A percentile compares a stretch with the other conserved stretches of the same genome.
phyloP scores from a whole-genome alignment of 2,113 vertebrate species.

The Pelmatolapia mariae region DNA sequence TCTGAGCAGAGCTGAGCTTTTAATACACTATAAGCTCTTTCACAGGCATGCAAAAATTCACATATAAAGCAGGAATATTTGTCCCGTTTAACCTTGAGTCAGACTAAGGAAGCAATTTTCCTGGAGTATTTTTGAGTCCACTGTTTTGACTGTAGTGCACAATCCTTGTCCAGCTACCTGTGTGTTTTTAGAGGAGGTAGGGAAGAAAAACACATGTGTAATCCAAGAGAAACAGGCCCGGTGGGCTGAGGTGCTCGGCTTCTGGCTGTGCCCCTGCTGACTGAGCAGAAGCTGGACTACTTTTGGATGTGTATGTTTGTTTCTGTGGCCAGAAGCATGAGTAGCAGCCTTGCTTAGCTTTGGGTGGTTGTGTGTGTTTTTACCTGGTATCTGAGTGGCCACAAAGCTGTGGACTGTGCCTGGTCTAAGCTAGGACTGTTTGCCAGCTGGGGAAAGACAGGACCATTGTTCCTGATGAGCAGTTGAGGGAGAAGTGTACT shows the following conservation, averaged over 20 bases:
- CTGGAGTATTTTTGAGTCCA: conserved; percentile 22
- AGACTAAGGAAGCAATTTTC: conserved; percentile 16
- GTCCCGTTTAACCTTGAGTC: conserved; percentile 3
- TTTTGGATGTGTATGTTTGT: conserved; percentile 14
- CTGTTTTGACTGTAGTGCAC: conserved; percentile 32
- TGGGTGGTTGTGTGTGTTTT: background rate
- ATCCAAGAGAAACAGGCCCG: conserved; percentile 56
- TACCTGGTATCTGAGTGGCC: background rate
- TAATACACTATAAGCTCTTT: conserved; percentile 39
- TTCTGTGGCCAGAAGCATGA: conserved; percentile 16
- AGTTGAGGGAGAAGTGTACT: conserved; percentile 25
- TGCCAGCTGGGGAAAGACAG: conserved; percentile 13
- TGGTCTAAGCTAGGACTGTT: background rate
- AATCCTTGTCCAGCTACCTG: conserved; percentile 50
- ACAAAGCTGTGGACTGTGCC: background rate
- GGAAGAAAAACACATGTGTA: conserved; percentile 30
- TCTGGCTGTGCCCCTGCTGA: conserved; percentile 40
- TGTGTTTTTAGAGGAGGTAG: conserved; percentile 26
- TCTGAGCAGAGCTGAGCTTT: conserved; percentile 35
- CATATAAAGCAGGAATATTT: background rate
- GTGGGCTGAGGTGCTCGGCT: conserved; percentile 36
- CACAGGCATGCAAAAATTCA: conserved; percentile 12
- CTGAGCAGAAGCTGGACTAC: background rate
- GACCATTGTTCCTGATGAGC: conserved; percentile 48
- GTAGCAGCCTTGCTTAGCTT: conserved; percentile 12